Evolutionary conservation across 2,888 invertebrate species (phyloP).

Genomic region (Hydropsyche betteni): DNA sequence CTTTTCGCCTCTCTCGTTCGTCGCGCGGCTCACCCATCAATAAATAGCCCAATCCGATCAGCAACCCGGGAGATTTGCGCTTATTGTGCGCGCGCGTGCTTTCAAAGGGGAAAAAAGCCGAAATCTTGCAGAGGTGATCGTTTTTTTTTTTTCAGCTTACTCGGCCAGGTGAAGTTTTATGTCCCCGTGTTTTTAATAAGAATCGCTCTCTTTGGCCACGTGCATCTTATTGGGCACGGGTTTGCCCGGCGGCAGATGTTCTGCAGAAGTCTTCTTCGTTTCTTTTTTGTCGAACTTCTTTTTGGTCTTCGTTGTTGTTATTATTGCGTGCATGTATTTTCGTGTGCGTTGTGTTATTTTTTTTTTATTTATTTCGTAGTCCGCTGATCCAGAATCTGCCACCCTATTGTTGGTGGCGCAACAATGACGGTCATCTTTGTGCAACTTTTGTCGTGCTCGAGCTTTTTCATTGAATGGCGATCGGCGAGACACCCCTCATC

Average conservation of each 20-base stretch:
- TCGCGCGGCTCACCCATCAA: background rate
- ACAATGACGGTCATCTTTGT: slow-evolving; percentile 45
- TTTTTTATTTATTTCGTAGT: slow-evolving; percentile 10
- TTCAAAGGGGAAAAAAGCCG: too few relatives aligned
- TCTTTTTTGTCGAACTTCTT: slow-evolving; percentile 27
- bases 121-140: slow-evolving; percentile 12
- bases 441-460: slow-evolving; percentile 38
- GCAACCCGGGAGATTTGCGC: too few relatives aligned
- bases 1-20: background rate
- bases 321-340: slow-evolving; percentile 12
- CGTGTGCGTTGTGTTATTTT: slow-evolving; percentile 23
- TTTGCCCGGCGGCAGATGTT: slow-evolving; percentile 48
- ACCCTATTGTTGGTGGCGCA: slow-evolving; percentile 38
- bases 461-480: slow-evolving; percentile 32
- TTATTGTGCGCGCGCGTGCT: too few relatives aligned
- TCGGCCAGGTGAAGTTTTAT: slow-evolving; percentile 26
- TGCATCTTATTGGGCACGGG: slow-evolving; percentile 42
- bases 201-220: slow-evolving; percentile 42
- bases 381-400: slow-evolving; percentile 39
- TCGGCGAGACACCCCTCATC: slow-evolving; percentile 6
- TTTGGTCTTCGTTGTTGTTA: background rate
- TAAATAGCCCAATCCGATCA: background rate
- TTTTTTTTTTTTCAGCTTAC: background rate
- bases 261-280: slow-evolving; percentile 26
- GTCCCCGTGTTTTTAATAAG: slow-evolving; percentile 28